Evolutionary conservation across 2,888 invertebrate species (phyloP).

Genomic region (Dicyrtoma fusca): DNA sequence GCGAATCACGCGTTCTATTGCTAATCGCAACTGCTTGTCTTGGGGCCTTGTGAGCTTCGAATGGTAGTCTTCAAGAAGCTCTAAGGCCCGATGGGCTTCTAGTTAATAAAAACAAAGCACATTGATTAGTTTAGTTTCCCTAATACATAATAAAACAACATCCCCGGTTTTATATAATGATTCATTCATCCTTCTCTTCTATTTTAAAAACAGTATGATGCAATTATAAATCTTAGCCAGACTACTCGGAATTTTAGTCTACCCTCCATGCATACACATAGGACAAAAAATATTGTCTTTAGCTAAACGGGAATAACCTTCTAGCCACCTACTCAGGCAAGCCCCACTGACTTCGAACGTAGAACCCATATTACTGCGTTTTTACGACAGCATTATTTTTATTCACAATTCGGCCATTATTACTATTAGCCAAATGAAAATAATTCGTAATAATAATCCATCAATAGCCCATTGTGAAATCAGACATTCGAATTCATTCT

Average conservation of each 20-base stretch:
- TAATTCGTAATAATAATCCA: no score
- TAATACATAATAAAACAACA: no score
- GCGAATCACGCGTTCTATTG: constrained; percentile 96
- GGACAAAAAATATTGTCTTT: constrained; percentile 1
- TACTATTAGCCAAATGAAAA: no score
- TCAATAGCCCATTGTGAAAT: background rate
- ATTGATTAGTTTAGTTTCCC: background rate
- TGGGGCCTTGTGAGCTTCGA: constrained; percentile 89
- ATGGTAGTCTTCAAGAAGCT: constrained; percentile 97
- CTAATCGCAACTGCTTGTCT: constrained; percentile 91
- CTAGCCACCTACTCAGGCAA: background rate
- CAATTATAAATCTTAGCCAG: no score
- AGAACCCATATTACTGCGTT: background rate
- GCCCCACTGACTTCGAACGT: background rate
- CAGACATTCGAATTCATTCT: no score
- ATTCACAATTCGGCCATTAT: no score
- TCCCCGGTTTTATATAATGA: no score
- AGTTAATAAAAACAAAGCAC: constrained; percentile 58
- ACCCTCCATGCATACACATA: no score
- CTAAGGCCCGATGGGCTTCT: constrained; percentile 98
- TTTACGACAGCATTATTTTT: background rate
- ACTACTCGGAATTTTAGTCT: no score
- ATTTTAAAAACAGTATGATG: no score
- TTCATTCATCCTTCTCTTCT: no score
- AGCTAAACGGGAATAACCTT: background rate